Conservation (phyloP, 1,140 invertebrate genomes). For the Chionoecetes opilio region DNA sequence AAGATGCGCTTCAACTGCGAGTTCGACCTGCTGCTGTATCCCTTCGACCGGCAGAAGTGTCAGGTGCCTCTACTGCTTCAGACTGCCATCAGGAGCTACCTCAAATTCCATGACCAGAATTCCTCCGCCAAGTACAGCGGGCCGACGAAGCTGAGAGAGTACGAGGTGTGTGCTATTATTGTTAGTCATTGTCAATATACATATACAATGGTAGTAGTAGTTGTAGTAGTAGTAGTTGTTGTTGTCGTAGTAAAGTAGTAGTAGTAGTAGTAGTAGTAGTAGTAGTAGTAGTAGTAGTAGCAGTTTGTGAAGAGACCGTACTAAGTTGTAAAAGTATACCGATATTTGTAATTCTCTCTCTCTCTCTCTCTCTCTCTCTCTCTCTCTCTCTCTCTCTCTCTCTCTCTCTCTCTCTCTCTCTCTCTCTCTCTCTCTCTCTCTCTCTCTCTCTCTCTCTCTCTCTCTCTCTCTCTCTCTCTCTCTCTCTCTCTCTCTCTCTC, state of each 20-base stretch:
- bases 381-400: constrained; percentile 38
- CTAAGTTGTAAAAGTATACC: too few relatives aligned
- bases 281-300: too few relatives aligned
- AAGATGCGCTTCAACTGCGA: constrained; percentile 6
- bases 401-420: constrained; percentile 9
- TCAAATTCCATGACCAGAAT: background rate
- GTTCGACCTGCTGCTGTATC: background rate
- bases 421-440: constrained; percentile 33
- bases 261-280: too few relatives aligned
- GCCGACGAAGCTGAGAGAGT: background rate
- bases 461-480: constrained; percentile 40
- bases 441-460: background rate
- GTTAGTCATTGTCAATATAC: background rate
- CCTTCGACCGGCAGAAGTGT: background rate
- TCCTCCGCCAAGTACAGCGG: background rate
- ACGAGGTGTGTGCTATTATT: background rate
- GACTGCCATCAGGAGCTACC: background rate
- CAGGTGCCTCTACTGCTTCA: background rate
- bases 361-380: constrained; percentile 42
- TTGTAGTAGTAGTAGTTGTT: too few relatives aligned
- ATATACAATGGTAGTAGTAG: background rate
- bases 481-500: background rate
- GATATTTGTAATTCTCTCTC: constrained; percentile 9
- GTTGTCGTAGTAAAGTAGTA: too few relatives aligned
- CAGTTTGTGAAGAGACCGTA: background rate